Percentiles rank a stretch among this genome's conserved stretches.
phyloP scores from a whole-genome alignment of 2,113 vertebrate genomes.

The Zosterops lateralis region DNA sequence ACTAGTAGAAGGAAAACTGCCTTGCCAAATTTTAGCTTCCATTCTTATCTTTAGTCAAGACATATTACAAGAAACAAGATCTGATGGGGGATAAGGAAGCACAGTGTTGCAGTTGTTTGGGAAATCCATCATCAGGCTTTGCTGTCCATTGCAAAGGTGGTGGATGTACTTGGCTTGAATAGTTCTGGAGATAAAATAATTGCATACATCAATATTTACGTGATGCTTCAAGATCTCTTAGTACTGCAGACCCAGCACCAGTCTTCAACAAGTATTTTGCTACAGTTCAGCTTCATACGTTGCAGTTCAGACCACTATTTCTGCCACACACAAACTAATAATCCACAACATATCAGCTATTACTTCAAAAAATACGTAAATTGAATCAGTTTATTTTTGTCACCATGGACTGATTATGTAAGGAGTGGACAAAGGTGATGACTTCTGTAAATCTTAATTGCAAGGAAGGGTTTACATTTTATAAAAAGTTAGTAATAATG shows the following conservation, averaged over 20 bases:
- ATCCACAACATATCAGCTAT: slow-evolving; percentile 69
- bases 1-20: neutral
- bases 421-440: slow-evolving; percentile 65
- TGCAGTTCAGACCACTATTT: slow-evolving; percentile 45
- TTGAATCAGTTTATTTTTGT: slow-evolving; percentile 78
- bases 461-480: slow-evolving; percentile 70
- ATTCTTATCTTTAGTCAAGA: slow-evolving; percentile 17
- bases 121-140: neutral
- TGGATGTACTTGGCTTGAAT: slow-evolving; percentile 10
- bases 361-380: slow-evolving; percentile 53
- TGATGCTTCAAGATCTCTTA: neutral
- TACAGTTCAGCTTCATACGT: neutral
- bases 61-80: neutral
- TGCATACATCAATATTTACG: neutral
- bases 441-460: slow-evolving; percentile 69
- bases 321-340: slow-evolving; percentile 10
- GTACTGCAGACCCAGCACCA: neutral
- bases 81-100: slow-evolving; percentile 20
- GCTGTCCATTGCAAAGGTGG: slow-evolving; percentile 3
- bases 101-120: neutral
- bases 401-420: slow-evolving; percentile 58
- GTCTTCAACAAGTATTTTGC: neutral
- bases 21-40: neutral
- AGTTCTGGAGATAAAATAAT: slow-evolving; percentile 39
- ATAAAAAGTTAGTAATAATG: slow-evolving; percentile 68